These are phyloP conservation scores for Nothocercus nigrocapillus DNA, from an alignment of 2,113 vertebrate species.

Conservation along the genomic window DNA sequence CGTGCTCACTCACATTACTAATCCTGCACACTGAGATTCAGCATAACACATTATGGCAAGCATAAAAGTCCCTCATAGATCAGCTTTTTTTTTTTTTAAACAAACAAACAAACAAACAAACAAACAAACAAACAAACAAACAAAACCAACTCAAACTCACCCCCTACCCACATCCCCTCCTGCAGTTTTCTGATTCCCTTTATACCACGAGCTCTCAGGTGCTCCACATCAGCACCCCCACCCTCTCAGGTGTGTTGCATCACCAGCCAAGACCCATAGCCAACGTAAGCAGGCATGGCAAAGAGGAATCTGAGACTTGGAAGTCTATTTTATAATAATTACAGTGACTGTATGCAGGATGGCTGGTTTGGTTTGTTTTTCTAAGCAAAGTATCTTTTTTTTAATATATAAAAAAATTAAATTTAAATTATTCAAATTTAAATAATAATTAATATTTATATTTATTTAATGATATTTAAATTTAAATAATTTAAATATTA, in stretches of 20 bases:
- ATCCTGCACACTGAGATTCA: not conserved
- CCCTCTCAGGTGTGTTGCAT: not conserved
- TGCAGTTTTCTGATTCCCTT: not conserved
- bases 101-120: too few relatives aligned
- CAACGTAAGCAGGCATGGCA: not conserved
- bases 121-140: too few relatives aligned
- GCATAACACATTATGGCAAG: not conserved
- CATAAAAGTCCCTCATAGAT: not conserved
- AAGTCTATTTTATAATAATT: not conserved
- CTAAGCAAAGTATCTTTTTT: not conserved
- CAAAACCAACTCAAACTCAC: too few relatives aligned
- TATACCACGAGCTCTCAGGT: not conserved
- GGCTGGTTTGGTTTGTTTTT: not conserved
- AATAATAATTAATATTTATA: too few relatives aligned
- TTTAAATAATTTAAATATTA: too few relatives aligned
- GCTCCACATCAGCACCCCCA: not conserved
- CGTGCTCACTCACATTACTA: not conserved
- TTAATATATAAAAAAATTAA: not conserved
- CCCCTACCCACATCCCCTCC: not conserved
- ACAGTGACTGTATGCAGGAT: not conserved
- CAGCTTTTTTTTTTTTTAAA: not conserved
- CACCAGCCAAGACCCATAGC: accelerated
- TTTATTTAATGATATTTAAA: too few relatives aligned
- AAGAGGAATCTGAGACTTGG: not conserved
- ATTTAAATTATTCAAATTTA: too few relatives aligned